Evolutionary conservation across 53 echinoderm and acorn worm genomes (phyloP).

Genomic region (Apostichopus leukothele): DNA sequence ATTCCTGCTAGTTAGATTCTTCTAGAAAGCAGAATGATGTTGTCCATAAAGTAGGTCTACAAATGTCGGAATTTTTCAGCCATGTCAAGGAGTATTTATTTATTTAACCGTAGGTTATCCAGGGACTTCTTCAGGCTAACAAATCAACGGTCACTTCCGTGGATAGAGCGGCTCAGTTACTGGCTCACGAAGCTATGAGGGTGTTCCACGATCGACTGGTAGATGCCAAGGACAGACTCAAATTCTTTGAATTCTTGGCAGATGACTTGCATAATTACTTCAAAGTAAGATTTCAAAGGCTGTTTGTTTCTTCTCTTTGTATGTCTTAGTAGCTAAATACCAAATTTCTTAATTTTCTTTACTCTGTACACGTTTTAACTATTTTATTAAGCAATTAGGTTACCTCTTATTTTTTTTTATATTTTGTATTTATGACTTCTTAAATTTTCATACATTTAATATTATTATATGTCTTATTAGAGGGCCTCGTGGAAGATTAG

Average conservation of each 20-base stretch:
- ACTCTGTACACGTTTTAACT: no score
- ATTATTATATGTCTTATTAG: no score
- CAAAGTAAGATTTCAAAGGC: conserved; percentile 58
- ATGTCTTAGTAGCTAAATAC: no score
- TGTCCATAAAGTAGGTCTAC: no score
- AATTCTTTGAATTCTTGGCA: conserved; percentile 91
- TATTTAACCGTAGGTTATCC: conserved; percentile 70
- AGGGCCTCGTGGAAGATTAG: no score
- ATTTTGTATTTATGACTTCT: no score
- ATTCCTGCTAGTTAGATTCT: no score
- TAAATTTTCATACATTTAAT: no score
- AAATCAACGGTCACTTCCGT: conserved; percentile 75
- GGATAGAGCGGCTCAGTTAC: conserved; percentile 84
- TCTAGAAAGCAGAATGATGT: no score
- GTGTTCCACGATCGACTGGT: conserved; percentile 96
- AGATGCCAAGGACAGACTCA: conserved; percentile 71
- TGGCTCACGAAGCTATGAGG: conserved; percentile 96
- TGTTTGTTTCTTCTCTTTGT: not conserved
- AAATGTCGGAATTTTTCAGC: not conserved
- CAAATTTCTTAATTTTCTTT: no score
- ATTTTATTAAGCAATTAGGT: no score
- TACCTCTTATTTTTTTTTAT: no score
- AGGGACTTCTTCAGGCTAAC: conserved; percentile 88
- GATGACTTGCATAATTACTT: conserved; percentile 98
- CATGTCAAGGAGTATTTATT: not conserved